These are phyloP conservation scores for Capitella teleta DNA, from an alignment of 1,140 invertebrate species.

Conservation along the genomic window DNA sequence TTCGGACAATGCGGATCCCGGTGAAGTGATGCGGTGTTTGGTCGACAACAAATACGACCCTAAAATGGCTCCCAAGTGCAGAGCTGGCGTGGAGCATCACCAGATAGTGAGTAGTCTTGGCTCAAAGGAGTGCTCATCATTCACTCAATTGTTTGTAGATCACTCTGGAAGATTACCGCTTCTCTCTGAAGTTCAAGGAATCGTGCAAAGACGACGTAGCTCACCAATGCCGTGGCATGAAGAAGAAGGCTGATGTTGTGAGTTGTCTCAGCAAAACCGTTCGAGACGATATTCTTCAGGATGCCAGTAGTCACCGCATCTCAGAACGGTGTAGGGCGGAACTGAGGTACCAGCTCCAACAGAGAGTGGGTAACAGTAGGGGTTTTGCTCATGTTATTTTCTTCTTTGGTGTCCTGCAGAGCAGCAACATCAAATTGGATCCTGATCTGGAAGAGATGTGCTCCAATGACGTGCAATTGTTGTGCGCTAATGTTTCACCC, in stretches of 20 bases:
- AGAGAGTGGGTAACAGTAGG: neutral
- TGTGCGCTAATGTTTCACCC: neutral
- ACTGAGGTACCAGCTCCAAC: neutral
- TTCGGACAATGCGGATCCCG: slow-evolving; percentile 48
- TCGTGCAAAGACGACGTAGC: slow-evolving; percentile 73
- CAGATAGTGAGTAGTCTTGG: slow-evolving; percentile 42
- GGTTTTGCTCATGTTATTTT: too few relatives aligned
- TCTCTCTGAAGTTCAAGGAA: slow-evolving; percentile 89
- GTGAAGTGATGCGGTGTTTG: slow-evolving; percentile 82
- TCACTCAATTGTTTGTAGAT: slow-evolving; percentile 51
- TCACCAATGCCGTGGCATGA: neutral
- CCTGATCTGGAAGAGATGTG: slow-evolving; percentile 66
- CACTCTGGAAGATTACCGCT: slow-evolving; percentile 84
- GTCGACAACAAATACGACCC: slow-evolving; percentile 83
- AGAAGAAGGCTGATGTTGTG: slow-evolving; percentile 65
- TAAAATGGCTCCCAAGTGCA: slow-evolving; percentile 62
- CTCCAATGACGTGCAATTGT: slow-evolving; percentile 46
- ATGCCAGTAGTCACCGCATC: too few relatives aligned
- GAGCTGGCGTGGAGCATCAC: slow-evolving; percentile 82
- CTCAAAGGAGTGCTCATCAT: slow-evolving; percentile 28
- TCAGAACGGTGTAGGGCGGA: neutral
- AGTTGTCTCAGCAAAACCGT: slow-evolving; percentile 81
- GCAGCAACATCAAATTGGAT: slow-evolving; percentile 74
- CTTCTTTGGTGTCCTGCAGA: slow-evolving; percentile 42
- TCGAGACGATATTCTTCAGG: slow-evolving; percentile 69